Conservation (phyloP, 2,113 vertebrate species). For the Talpa occidentalis region DNA sequence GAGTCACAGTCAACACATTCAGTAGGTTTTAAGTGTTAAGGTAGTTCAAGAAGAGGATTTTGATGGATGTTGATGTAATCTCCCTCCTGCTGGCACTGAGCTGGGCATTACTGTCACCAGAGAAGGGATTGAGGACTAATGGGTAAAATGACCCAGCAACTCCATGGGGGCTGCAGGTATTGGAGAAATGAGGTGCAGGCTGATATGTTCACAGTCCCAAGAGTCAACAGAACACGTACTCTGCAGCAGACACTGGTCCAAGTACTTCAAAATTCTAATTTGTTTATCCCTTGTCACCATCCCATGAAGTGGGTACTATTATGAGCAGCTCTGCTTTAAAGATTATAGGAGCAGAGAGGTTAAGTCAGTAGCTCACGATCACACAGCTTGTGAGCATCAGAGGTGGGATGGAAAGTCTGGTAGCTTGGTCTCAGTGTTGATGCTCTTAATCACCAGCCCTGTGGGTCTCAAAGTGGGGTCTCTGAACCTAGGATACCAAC, state of each 20-base stretch:
- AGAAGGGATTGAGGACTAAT: not conserved
- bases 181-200: not conserved
- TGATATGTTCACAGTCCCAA: not conserved
- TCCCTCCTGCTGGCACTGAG: not conserved
- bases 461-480: not conserved
- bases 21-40: not conserved
- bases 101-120: not conserved
- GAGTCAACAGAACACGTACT: not conserved
- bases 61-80: not conserved
- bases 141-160: not conserved
- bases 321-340: not conserved
- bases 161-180: not conserved
- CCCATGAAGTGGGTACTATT: not conserved
- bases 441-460: not conserved
- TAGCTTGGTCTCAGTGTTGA: not conserved
- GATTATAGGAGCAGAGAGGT: not conserved
- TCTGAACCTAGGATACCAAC: not conserved
- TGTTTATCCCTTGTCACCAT: not conserved
- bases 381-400: not conserved
- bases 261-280: not conserved
- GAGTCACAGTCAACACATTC: not conserved
- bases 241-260: not conserved
- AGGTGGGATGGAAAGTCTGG: not conserved
- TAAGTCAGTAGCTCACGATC: not conserved
- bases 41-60: not conserved